Percentiles rank a stretch among this genome's conserved stretches.
Conservation (phyloP, 2,888 invertebrate species). For the Agonum fuliginosum region DNA sequence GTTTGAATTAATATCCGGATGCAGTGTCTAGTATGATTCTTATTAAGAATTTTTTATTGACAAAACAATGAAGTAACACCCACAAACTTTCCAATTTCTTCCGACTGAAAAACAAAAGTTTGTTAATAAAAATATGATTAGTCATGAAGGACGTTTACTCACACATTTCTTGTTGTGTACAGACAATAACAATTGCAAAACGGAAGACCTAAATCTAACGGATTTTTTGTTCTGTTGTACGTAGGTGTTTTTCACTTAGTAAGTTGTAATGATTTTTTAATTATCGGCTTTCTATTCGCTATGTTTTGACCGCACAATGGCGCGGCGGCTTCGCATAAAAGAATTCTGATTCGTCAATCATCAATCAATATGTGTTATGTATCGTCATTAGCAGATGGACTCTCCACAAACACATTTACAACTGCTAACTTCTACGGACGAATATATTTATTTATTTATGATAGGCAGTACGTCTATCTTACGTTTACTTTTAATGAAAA, state of each 20-base stretch:
- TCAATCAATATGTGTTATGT: constrained; percentile 32
- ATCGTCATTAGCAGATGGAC: constrained; percentile 29
- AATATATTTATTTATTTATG: too few relatives aligned
- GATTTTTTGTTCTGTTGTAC: not conserved
- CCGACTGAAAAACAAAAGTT: constrained; percentile 22
- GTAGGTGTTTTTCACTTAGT: constrained; percentile 49
- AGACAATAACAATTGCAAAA: constrained; percentile 24
- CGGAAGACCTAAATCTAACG: constrained; percentile 33
- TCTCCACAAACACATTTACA: not conserved
- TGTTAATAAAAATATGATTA: constrained; percentile 26
- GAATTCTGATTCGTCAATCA: constrained; percentile 39
- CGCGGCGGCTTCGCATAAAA: constrained; percentile 25
- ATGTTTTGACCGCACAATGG: constrained; percentile 23
- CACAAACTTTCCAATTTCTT: constrained; percentile 28
- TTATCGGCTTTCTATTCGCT: constrained; percentile 52
- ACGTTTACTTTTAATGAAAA: too few relatives aligned
- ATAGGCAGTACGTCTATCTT: too few relatives aligned
- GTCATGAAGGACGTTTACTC: constrained; percentile 27
- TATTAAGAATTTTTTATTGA: not conserved
- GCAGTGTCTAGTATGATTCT: too few relatives aligned
- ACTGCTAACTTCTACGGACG: too few relatives aligned
- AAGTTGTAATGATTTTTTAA: constrained; percentile 52
- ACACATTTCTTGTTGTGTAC: constrained; percentile 18
- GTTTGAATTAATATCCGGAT: too few relatives aligned
- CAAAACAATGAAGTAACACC: constrained; percentile 6